Evolutionary conservation across 2,797 vertebrate genomes (phyloP), one percentile per base, ranked within the genome.

Genomic region (Lagodon rhomboides): DNA sequence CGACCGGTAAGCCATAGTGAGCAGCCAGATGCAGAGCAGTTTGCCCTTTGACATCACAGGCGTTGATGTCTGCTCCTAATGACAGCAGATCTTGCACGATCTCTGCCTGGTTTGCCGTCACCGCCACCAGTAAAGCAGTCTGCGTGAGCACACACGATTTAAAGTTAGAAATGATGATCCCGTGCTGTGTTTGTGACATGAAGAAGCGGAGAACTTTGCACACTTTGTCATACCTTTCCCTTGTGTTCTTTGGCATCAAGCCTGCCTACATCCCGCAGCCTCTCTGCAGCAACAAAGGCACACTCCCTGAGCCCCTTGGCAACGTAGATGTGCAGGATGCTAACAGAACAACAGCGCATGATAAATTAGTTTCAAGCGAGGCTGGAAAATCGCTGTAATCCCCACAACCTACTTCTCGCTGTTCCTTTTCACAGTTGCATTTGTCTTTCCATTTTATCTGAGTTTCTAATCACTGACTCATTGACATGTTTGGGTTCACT

Each of bases 91-190:
- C 97, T 41, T 95, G 94, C 56, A 97, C 96, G 12, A 98, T 97
- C 44, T 95, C 95, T 0, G 97, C 93, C 78, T 97, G 96, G 87
- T 97, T 97, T 74, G 97, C 97, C 0, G 97, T 94, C 23, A 96
- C 97, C 0, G 97, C 97, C 75, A 98, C 97, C 73, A 98, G 91
- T 77, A 98, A 92, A 49, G 97, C 96, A 38, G 97, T 97, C 97
- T 98, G 90, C 43, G 54, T 8, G 65, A 27, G 8, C 65, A 86
- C 23, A 77, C 22, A 13, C 11, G 34, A 23, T 65, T 61, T 20
- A 74, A 38, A 38, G 51, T 70, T 44, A n/a, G 38, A 65, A 23
- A 58, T 25, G 17, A 43, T 8, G 30, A 25, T 68, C 38, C 11
- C 20, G 8, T 63, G 44, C 34, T 9, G 34, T 38, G 20, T 55